phyloP scores from a whole-genome alignment of 1,140 invertebrate species.

The Bombus confusus region DNA sequence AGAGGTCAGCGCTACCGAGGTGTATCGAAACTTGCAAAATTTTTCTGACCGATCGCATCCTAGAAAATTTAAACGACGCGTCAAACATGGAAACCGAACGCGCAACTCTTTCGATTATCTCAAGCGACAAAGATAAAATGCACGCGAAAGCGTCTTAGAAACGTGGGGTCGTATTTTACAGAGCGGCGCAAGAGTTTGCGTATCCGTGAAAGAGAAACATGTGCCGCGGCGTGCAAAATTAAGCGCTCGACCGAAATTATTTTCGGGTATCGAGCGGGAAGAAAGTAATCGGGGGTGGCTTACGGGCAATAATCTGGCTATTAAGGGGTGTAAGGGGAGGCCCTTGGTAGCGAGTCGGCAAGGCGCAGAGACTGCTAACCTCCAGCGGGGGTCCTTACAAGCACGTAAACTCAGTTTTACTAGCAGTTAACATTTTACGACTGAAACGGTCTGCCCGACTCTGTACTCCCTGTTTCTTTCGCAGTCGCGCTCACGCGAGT shows the following conservation, averaged over 20 bases:
- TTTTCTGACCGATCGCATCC: neutral
- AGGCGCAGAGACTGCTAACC: slow-evolving; percentile 62
- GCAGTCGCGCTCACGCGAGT: slow-evolving; percentile 14
- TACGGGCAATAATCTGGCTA: slow-evolving; percentile 77
- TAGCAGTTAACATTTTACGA: slow-evolving; percentile 83
- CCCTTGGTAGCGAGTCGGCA: slow-evolving; percentile 53
- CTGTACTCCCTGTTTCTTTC: slow-evolving; percentile 16
- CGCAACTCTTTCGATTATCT: neutral
- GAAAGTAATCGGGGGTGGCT: slow-evolving; percentile 56
- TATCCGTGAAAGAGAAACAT: neutral
- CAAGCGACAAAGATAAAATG: neutral
- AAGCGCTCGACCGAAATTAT: slow-evolving; percentile 58
- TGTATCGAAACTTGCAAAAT: neutral
- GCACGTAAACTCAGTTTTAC: slow-evolving; percentile 82
- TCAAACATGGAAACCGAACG: neutral
- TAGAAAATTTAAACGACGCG: neutral
- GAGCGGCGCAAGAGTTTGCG: neutral
- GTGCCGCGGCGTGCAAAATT: slow-evolving; percentile 18
- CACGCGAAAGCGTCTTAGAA: neutral
- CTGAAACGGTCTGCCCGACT: slow-evolving; percentile 74
- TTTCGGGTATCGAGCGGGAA: slow-evolving; percentile 48
- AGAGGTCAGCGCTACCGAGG: neutral
- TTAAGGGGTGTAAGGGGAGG: slow-evolving; percentile 70
- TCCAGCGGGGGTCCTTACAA: slow-evolving; percentile 79
- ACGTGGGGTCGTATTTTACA: neutral